These are phyloP conservation scores for Cepaea nemoralis DNA, from an alignment of 1,140 invertebrate species.

Conservation along the genomic window DNA sequence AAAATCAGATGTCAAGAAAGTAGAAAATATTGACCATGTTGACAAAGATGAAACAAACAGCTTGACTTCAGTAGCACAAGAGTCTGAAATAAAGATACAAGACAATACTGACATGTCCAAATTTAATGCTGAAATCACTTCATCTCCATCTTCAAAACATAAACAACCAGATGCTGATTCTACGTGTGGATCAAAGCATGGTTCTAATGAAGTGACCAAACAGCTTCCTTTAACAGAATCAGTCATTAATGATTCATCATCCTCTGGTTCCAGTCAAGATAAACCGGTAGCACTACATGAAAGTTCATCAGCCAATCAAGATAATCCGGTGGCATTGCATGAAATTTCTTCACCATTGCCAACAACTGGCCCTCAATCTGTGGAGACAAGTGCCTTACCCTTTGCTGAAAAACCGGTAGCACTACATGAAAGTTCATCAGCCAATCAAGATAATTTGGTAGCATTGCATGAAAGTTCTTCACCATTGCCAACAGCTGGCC, in stretches of 20 bases:
- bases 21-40: background rate
- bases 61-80: background rate
- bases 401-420: background rate
- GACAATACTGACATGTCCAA: constrained; percentile 13
- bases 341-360: background rate
- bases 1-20: too few relatives aligned
- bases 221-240: too few relatives aligned
- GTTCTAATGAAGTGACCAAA: background rate
- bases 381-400: constrained; percentile 18
- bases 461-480: background rate
- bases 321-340: background rate
- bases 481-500: background rate
- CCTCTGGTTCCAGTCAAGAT: too few relatives aligned
- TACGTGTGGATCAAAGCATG: background rate
- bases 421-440: too few relatives aligned
- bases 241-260: too few relatives aligned
- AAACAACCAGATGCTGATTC: background rate
- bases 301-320: too few relatives aligned
- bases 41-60: constrained; percentile 23
- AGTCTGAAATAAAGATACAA: constrained; percentile 41
- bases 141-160: background rate
- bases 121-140: constrained; percentile 13
- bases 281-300: too few relatives aligned
- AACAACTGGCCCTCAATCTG: background rate
- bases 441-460: background rate